Conservation (phyloP, 2,888 invertebrate genomes). For the Dasypolia templi region DNA sequence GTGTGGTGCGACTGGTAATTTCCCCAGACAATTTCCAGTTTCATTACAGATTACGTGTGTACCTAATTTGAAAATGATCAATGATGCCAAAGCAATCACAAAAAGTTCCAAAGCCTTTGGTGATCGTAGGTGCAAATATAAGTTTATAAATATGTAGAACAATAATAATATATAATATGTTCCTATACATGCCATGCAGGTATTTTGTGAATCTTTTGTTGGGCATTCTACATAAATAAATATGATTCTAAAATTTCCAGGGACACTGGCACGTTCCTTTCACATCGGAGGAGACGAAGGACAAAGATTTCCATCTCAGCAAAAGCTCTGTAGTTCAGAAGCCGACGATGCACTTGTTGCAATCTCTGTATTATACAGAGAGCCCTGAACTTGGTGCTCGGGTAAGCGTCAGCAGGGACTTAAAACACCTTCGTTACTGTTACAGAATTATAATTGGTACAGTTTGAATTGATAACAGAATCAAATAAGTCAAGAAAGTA, state of each 20-base stretch:
- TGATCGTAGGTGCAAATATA: neutral
- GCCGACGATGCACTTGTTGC: constrained; percentile 74
- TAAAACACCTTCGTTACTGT: no score
- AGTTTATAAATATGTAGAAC: neutral
- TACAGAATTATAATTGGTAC: no score
- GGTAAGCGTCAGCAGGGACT: constrained; percentile 69
- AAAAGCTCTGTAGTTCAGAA: constrained; percentile 71
- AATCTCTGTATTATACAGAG: constrained; percentile 72
- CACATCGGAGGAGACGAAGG: constrained; percentile 69
- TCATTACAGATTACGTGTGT: no score
- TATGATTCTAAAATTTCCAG: constrained; percentile 62
- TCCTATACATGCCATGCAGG: neutral
- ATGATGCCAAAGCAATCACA: no score
- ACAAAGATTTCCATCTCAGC: constrained; percentile 74
- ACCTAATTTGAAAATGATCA: no score
- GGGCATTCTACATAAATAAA: neutral
- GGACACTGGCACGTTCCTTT: constrained; percentile 80
- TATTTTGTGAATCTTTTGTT: neutral
- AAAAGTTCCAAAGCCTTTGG: neutral
- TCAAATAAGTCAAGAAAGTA: no score
- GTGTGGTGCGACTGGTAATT: neutral
- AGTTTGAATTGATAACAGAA: no score
- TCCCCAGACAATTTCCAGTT: neutral
- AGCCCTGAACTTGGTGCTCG: constrained; percentile 72
- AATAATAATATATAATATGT: no score